Base-by-base conservation (phyloP, 1,140 invertebrate species). In the Arion vulgaris region DNA sequence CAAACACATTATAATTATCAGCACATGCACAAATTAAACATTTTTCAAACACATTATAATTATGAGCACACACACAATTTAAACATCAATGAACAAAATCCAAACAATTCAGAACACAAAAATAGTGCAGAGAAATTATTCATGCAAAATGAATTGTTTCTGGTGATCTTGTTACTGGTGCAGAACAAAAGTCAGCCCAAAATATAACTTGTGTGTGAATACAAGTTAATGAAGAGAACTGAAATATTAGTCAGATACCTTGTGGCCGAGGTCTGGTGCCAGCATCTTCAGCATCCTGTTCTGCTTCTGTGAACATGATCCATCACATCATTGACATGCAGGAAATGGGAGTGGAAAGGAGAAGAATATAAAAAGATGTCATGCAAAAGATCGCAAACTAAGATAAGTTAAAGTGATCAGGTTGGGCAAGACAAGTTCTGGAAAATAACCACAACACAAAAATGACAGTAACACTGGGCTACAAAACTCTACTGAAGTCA, bases 241-340 rank as follows among this genome's bases (percentile, higher is more conserved):
- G 62, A 66, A 11, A 66, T 23, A 57, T 57, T 17, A 32, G n/a
- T 66, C 32, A 32, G 28, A 34, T 66, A 66, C 62, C 62, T 66
- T 28, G 28, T 32, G 62, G 62, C 9, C 62, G 62, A 66, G 62
- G 62, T 66, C 62, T 28, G n/a, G 62, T 32, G 11, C 32, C 62
- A 32, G 5, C 28, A 5, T 32, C n/a, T 17, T 32, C 28, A 13
- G 62, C 5, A 9, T 66, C 62, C 28, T 66, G n/a, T 7, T 66
- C 62, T 66, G 2, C 62, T 23, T 66, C 62, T 66, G 62, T 23
- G 26, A 66, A 66, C 62, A 66, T 66, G n/a, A 66, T 66, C 28
- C 62, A 66, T 66, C 62, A 66, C 62, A 66, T 66, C 62, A 66
- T 7, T 66, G 62, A 66, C 62, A 66, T 66, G 62, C 62, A 66